Conservation (phyloP, 1,140 invertebrate species). For the Drosophila lini region DNA sequence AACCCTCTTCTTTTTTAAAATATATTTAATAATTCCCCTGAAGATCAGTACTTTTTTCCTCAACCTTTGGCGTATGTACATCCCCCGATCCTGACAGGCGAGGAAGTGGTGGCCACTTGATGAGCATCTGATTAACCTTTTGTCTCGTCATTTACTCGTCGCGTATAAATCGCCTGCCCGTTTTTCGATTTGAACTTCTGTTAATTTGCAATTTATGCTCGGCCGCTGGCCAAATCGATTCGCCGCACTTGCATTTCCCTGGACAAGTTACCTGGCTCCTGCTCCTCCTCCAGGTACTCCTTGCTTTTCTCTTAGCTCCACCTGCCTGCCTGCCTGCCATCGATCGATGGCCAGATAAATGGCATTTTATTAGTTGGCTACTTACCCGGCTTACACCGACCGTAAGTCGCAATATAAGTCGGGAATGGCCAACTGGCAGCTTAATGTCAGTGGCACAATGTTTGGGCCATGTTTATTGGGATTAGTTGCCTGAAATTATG, state of each 20-base stretch:
- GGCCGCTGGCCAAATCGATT: conserved; percentile 64
- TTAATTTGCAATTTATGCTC: conserved; percentile 75
- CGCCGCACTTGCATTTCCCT: conserved; percentile 48
- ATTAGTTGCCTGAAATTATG: conserved; percentile 82
- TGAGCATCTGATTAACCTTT: conserved; percentile 51
- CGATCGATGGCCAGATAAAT: conserved; percentile 81
- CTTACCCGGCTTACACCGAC: conserved; percentile 43
- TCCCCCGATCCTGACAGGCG: conserved; percentile 2
- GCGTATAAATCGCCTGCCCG: conserved; percentile 61
- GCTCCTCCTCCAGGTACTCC: conserved; percentile 1
- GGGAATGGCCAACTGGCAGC: conserved; percentile 54
- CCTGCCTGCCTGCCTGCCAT: conserved; percentile 9
- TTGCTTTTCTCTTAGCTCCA: not conserved
- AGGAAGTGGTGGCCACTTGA: conserved; percentile 6
- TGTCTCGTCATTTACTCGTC: conserved; percentile 47
- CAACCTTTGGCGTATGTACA: not conserved
- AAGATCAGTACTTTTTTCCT: not conserved
- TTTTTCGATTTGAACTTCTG: conserved; percentile 59
- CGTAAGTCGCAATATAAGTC: conserved; percentile 33
- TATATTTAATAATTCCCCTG: not conserved
- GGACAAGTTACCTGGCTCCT: conserved; percentile 10
- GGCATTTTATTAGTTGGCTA: conserved; percentile 73
- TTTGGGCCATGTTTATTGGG: conserved; percentile 83
- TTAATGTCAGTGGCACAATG: conserved; percentile 80
- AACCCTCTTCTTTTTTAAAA: too few relatives aligned